Evolutionary conservation across 1,140 invertebrate species (phyloP), one percentile per base, ranked within the genome.

Genomic region (Phymastichus coffea): DNA sequence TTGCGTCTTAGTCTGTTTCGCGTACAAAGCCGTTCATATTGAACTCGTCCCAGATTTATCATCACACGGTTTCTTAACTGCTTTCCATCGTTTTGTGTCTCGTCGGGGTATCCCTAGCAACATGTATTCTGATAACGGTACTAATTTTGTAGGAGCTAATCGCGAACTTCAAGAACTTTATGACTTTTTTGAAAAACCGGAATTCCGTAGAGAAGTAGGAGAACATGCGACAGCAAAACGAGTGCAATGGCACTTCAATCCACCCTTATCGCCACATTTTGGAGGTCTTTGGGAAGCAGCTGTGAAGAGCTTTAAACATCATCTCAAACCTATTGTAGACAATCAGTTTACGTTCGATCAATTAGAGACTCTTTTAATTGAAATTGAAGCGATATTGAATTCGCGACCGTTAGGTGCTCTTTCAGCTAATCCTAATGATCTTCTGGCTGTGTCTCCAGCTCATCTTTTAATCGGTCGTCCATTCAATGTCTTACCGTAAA

Each of bases 371-470:
- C 25, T 44, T 4, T 7, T 25, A 12, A 23, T 35, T 7, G 2
- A 59, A 52, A 59, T 59, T 12, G 48, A 44, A 30, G 23, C 26
- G 1, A 44, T 59, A 1, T 44, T 44, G 10, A 43, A 44, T 30
- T 48, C 22, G 2, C 0, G 28, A 12, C 48, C 57, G 1, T 10
- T 59, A 12, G 19, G 20, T 14, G 3, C 40, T 2, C n/a, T 59
- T 2, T 51, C 46, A 3, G 9, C 33, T 6, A 40, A 59, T 44
- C 57, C 57, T 20, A 59, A 59, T 35, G 47, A 59, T 41, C 38
- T 17, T 23, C 8, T 26, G 3, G 35, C 25, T 6, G n/a, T 52
- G 4, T 46, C 41, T 2, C 40, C 41, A 1, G 53, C 37, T 2
- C 38, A 54, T 30, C 28, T 43, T 19, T 19, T 43, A 3, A 43